phyloP scores from a whole-genome alignment of 2,113 vertebrate genomes.

The Ictalurus furcatus region DNA sequence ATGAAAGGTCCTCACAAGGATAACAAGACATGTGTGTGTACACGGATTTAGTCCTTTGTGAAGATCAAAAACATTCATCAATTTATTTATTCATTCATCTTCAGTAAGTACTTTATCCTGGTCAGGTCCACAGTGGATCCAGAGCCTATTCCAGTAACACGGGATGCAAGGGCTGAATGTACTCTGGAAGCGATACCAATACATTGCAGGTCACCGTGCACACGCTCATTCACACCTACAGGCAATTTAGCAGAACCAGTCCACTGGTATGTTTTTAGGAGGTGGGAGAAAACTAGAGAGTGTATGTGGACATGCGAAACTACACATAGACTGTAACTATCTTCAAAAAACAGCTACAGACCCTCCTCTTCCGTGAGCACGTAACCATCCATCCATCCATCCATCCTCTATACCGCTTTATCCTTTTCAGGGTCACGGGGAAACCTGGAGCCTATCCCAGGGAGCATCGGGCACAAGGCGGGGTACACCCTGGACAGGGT shows the following conservation, averaged over 20 bases:
- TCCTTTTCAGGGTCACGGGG: too few relatives aligned
- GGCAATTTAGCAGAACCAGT: background rate
- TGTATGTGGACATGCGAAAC: background rate
- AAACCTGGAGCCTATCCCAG: too few relatives aligned
- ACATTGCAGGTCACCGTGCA: background rate
- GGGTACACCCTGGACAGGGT: too few relatives aligned
- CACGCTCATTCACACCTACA: background rate
- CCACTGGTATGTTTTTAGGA: background rate
- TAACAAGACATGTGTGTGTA: background rate
- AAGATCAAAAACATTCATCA: background rate
- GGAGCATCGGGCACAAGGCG: too few relatives aligned
- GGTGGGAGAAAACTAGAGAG: too few relatives aligned
- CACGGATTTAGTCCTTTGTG: background rate
- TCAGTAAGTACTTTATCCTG: background rate
- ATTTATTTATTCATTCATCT: background rate
- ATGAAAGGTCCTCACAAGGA: background rate
- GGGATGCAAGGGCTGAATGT: background rate
- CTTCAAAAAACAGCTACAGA: too few relatives aligned
- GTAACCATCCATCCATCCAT: too few relatives aligned
- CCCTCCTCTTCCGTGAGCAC: too few relatives aligned
- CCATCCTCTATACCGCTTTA: too few relatives aligned
- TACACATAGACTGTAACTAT: background rate
- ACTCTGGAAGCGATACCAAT: background rate
- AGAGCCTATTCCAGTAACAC: background rate
- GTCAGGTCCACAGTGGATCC: background rate